Percentiles rank a stretch among this genome's conserved stretches.
phyloP scores from a whole-genome alignment of 2,888 invertebrate genomes.

The Drosophila melanosoma region DNA sequence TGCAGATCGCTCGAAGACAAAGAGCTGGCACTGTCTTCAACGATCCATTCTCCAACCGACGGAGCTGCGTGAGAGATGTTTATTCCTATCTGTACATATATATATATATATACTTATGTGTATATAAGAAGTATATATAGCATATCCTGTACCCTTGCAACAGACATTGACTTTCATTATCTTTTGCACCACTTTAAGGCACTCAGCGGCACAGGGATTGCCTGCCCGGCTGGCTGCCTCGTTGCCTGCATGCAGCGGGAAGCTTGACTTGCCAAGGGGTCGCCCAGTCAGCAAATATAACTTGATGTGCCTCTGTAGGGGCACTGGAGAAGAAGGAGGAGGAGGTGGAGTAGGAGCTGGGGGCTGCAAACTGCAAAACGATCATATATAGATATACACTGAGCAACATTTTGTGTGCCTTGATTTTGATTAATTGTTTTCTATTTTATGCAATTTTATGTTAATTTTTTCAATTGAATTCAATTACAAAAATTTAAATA shows the following conservation, averaged over 20 bases:
- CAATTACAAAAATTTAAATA: neutral
- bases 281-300: slow-evolving; percentile 31
- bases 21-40: slow-evolving; percentile 56
- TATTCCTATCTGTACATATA: slow-evolving; percentile 13
- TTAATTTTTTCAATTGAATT: neutral
- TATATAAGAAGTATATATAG: slow-evolving; percentile 18
- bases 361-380: slow-evolving; percentile 30
- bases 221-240: neutral
- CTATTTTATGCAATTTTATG: neutral
- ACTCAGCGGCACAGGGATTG: slow-evolving; percentile 38
- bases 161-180: slow-evolving; percentile 80
- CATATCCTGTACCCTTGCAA: slow-evolving; percentile 78
- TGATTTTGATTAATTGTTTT: neutral
- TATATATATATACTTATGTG: neutral
- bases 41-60: slow-evolving; percentile 9
- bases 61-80: slow-evolving; percentile 7
- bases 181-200: slow-evolving; percentile 74
- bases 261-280: slow-evolving; percentile 28
- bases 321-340: neutral
- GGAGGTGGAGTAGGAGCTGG: slow-evolving; percentile 2
- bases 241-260: slow-evolving; percentile 19
- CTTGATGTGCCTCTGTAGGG: neutral
- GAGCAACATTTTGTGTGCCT: neutral
- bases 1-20: slow-evolving; percentile 47
- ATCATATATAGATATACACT: slow-evolving; percentile 38